Evolutionary conservation across 2,113 vertebrate species (phyloP), one percentile per base, ranked within the genome.

Genomic region (Eretmochelys imbricata): DNA sequence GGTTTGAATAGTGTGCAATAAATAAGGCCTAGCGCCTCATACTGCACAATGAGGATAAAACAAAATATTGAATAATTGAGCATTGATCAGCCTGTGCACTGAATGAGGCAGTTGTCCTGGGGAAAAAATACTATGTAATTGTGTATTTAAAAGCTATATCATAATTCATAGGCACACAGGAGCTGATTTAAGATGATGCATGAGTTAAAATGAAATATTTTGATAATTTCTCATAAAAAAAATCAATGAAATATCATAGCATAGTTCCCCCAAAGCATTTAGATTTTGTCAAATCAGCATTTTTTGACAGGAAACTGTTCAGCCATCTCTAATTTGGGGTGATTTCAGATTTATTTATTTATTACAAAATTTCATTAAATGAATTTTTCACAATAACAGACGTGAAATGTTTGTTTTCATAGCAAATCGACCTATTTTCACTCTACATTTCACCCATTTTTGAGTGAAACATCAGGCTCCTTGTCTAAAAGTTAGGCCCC

Each of bases 331-430:
- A 72, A 10, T 22, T n/a, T 72, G 65, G 17, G 0, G 25, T 1
- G 5, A 1, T 12, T 95, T 91, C 80, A 12, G 1, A 46, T 4
- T 0, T 38, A 10, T 4, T 0, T 38, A 10, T 22, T 38, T 38
- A 81, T 78, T 78, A 91, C 46, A 82, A 27, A 42, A 7, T 87
- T 91, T 92, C 17, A 62, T 78, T 25, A 14, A 2, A 1, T n/a
- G 1, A 69, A 88, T 65, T 50, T 9, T 50, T 12, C 16, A 80
- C 8, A 82, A 2, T 1, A 76, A 88, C 1, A 1, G 2, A 1
- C 4, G 93, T 48, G 29, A 1, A 48, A 27, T 80, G 55, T 84
- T 82, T 13, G 1, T 81, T 1, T 3, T 82, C 86, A 0, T 1
- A 85, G 86, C 35, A 31, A 91, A 81, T 49, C 13, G 11, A 87